Evolutionary conservation across 2,888 invertebrate genomes (phyloP).

Genomic region (Linnaemya vulpina): DNA sequence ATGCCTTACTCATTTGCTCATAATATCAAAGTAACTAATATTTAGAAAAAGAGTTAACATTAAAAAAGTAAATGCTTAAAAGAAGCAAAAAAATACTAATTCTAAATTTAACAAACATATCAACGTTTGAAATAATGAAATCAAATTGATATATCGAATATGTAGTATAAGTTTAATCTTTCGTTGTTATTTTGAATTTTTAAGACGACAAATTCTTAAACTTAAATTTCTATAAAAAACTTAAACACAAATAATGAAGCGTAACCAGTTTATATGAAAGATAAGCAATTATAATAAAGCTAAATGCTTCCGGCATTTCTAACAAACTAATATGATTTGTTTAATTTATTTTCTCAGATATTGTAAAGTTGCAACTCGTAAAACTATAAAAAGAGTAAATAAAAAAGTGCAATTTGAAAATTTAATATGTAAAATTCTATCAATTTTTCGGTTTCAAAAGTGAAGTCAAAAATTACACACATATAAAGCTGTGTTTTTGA

Average conservation of each 20-base stretch:
- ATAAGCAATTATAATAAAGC: constrained; percentile 44
- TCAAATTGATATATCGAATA: constrained; percentile 64
- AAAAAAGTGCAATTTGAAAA: background rate
- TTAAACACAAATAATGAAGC: constrained; percentile 38
- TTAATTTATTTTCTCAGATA: constrained; percentile 7
- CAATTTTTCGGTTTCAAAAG: background rate
- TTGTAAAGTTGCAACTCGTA: background rate
- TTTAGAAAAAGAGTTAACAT: constrained; percentile 39
- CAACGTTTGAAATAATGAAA: constrained; percentile 10
- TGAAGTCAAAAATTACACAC: too few relatives aligned
- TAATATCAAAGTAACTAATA: constrained; percentile 54
- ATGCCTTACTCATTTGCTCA: constrained; percentile 52
- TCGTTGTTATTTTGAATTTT: constrained; percentile 39
- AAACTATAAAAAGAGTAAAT: background rate
- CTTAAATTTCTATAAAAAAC: constrained; percentile 21
- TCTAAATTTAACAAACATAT: constrained; percentile 16
- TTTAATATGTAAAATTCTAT: too few relatives aligned
- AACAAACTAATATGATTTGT: constrained; percentile 53
- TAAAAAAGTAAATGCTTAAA: constrained; percentile 29
- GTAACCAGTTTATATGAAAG: constrained; percentile 63
- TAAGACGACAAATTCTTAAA: constrained; percentile 5
- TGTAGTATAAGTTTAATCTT: constrained; percentile 57
- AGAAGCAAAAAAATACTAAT: constrained; percentile 25
- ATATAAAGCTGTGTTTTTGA: too few relatives aligned
- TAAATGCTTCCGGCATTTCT: constrained; percentile 67